Base-by-base conservation (phyloP, 2,113 vertebrate genomes). In the Diphyllodes magnificus region DNA sequence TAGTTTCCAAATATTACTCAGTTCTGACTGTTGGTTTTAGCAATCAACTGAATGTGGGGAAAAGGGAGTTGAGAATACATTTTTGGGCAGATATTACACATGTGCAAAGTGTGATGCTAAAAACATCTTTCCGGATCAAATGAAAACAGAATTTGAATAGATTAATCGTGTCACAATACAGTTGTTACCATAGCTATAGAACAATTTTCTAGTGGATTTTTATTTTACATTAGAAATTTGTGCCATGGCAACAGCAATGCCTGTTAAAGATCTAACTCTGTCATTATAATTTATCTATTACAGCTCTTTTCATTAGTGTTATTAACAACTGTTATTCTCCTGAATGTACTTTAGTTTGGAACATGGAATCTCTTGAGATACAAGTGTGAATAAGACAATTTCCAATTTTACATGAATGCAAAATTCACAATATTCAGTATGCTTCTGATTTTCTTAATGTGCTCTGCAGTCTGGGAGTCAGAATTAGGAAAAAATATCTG, bases 241-340 rank as follows among this genome's bases (percentile, higher is more conserved):
- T 97, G 47, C 97, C 96, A 97, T 97, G 96, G 97, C 93, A 98
- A 98, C 98, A 94, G 65, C 85, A 94, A 37, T 80, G 83, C 72
- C 92, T 92, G 80, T 94, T 96, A 94, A 86, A 97, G 97, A 87
- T 91, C 73, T 86, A 91, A 84, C 31, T 79, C 73, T 65, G 70
- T 91, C 69, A 23, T 86, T 96, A 80, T 72, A 96, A 96, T 95
- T 96, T 95, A 85, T 97, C 93, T 96, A 75, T 97, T 96, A 90
- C 57, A 79, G 92, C 94, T 97, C 90, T 95, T 88, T 94, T 97
- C 90, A 92, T 94, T 95, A 66, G 15, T 84, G 18, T 68, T 96
- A 77, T 95, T 97, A 97, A 91, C 90, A 96, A 82, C 84, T 63
- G 91, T 91, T 96, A 81, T 28, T 93, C 92, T 91, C 37, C 82